Evolutionary conservation across 1,140 invertebrate genomes (phyloP), one percentile per base, ranked within the genome.

Genomic region (Lordiphosa stackelbergi): DNA sequence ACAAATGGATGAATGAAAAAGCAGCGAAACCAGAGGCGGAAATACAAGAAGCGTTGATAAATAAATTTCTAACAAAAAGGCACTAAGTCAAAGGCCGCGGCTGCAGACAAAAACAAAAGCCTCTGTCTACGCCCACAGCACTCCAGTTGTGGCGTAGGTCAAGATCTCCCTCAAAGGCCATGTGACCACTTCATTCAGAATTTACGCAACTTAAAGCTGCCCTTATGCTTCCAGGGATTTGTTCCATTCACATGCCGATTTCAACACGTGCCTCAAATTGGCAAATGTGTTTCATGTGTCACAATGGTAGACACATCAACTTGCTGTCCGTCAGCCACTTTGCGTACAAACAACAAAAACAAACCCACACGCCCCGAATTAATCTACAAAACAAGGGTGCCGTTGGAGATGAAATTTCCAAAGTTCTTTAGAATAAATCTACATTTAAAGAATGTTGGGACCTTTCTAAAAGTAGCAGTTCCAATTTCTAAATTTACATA

Each of bases 31-130:
- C 66, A 66, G 7, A 8, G 28, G 54, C 71, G 72, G 74, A 85
- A 69, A 66, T 61, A 59, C 71, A 85, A 85, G 79, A 85, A 85
- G 69, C 74, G 64, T 73, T 83, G 72, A 81, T 75, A 81, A 81
- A 83, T 77, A 83, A 83, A 78, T 73, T 75, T 65, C 58, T 59
- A 77, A 66, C 63, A 58, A 72, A 53, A 49, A 57, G 48, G 35
- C 53, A 7, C n/a, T 60, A 66, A 73, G 42, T 57, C 41, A 51
- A 64, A 48, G 57, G 19, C 5, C 19, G 11, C 31, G 28, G 22
- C 35, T 36, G 47, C 16, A 37, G 37, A 35, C 43, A 51, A 19
- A 46, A 42, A 40, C n/a, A 13, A 4, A 19, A 28, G 8, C 36
- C 1, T 48, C 6, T 19, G 11, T 19, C n/a, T 35, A 51, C 12